A percentile compares a stretch with the other conserved stretches of the same genome.
Conservation (phyloP, 1,140 invertebrate genomes). For the Neodiprion fabricii region DNA sequence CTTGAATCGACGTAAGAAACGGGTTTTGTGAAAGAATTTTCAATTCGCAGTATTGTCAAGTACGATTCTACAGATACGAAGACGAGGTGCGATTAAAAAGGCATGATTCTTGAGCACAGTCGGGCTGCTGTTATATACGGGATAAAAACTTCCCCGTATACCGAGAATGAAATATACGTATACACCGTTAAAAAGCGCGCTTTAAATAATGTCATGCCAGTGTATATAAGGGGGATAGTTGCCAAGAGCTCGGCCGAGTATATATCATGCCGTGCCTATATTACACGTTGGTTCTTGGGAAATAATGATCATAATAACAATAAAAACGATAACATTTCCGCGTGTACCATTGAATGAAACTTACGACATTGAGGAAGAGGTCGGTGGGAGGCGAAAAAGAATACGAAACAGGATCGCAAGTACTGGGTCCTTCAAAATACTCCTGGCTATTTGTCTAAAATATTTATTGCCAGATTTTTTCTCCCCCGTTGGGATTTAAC, state of each 20-base stretch:
- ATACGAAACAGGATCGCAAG: not conserved
- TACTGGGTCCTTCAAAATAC: not conserved
- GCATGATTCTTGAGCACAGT: too few relatives aligned
- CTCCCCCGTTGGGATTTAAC: not conserved
- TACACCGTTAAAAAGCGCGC: not conserved
- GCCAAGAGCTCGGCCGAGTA: conserved; percentile 4
- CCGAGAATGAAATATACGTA: not conserved
- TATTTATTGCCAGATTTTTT: not conserved
- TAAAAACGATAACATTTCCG: conserved; percentile 5
- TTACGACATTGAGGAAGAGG: conserved; percentile 1
- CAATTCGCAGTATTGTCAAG: too few relatives aligned
- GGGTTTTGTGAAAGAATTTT: too few relatives aligned
- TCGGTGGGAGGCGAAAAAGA: not conserved
- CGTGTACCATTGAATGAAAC: not conserved
- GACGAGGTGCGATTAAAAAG: too few relatives aligned
- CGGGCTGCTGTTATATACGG: too few relatives aligned
- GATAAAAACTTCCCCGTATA: not conserved
- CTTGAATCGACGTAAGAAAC: too few relatives aligned
- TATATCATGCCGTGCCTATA: not conserved
- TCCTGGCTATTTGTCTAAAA: not conserved
- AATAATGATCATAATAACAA: conserved; percentile 2
- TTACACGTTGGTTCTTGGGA: conserved; percentile 2
- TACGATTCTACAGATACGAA: too few relatives aligned
- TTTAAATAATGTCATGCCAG: conserved; percentile 1
- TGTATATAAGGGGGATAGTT: not conserved